Evolutionary conservation across 2,888 invertebrate genomes (phyloP).

Genomic region (Cynaeus angustus): DNA sequence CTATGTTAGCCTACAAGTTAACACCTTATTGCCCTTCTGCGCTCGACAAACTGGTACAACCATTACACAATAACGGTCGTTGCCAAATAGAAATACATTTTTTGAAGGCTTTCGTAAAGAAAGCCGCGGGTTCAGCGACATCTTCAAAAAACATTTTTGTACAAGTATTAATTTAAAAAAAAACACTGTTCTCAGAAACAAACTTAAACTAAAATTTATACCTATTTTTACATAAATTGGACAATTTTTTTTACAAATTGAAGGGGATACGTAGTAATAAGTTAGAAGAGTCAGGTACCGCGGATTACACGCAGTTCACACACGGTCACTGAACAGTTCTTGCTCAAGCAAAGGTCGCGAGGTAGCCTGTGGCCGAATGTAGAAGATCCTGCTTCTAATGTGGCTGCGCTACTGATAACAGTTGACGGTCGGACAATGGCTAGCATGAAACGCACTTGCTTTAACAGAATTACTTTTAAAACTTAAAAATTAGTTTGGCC

Average conservation of each 20-base stretch:
- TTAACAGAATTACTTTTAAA: slow-evolving; percentile 47
- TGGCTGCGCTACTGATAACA: slow-evolving; percentile 41
- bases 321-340: slow-evolving; percentile 65
- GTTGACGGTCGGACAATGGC: slow-evolving; percentile 47
- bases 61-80: slow-evolving; percentile 62
- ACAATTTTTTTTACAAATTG: slow-evolving; percentile 72
- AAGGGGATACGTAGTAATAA: slow-evolving; percentile 71
- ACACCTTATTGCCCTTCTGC: slow-evolving; percentile 66
- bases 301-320: slow-evolving; percentile 63
- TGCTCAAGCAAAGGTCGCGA: slow-evolving; percentile 63
- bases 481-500: slow-evolving; percentile 56
- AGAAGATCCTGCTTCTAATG: slow-evolving; percentile 50
- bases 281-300: slow-evolving; percentile 68
- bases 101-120: slow-evolving; percentile 47
- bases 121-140: slow-evolving; percentile 55
- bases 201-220: slow-evolving; percentile 72
- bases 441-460: slow-evolving; percentile 60
- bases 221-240: slow-evolving; percentile 73
- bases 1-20: slow-evolving; percentile 65
- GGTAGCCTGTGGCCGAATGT: slow-evolving; percentile 64
- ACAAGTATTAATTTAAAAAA: slow-evolving; percentile 57
- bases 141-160: slow-evolving; percentile 59
- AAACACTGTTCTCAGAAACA: slow-evolving; percentile 62
- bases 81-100: slow-evolving; percentile 51
- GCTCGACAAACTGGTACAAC: slow-evolving; percentile 56